A percentile compares a stretch with the other conserved stretches of the same genome.
These are phyloP conservation scores for Liodrosophila aerea DNA, from an alignment of 2,888 invertebrate genomes.

Conservation along the genomic window DNA sequence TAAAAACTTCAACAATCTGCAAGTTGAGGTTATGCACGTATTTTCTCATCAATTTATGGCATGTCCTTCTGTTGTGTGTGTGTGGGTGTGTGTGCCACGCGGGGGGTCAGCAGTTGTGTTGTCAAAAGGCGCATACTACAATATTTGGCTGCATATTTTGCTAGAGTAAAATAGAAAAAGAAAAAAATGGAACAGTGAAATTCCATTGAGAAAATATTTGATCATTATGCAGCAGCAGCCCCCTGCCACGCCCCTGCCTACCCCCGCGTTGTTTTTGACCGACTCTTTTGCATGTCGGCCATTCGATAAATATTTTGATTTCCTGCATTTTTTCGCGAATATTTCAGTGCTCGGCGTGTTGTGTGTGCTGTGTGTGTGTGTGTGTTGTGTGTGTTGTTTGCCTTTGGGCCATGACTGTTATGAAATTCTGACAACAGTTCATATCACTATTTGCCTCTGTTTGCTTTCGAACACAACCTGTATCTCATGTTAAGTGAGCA, in stretches of 20 bases:
- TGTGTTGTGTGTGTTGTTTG: neutral
- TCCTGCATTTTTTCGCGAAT: slow-evolving; percentile 24
- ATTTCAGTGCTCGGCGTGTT: slow-evolving; percentile 3
- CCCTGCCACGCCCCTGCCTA: neutral
- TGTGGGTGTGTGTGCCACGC: neutral
- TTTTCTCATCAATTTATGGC: slow-evolving; percentile 3
- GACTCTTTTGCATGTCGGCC: slow-evolving; percentile 11
- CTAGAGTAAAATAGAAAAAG: neutral
- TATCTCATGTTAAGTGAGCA: too few species aligned
- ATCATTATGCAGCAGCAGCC: slow-evolving; percentile 29
- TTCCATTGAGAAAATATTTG: slow-evolving; percentile 31
- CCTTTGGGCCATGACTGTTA: neutral
- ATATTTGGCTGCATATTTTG: slow-evolving; percentile 15
- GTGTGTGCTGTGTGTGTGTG: neutral
- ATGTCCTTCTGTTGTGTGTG: neutral
- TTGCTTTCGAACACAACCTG: too few species aligned
- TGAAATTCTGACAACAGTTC: neutral
- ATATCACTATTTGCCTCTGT: neutral
- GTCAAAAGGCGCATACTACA: neutral
- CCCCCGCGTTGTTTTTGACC: neutral
- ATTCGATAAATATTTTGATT: slow-evolving; percentile 39
- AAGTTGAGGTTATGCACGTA: neutral
- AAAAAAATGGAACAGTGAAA: slow-evolving; percentile 24
- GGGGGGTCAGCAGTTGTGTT: neutral
- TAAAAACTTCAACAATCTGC: too few species aligned